Evolutionary conservation across 2,113 vertebrate species (phyloP).

Genomic region (Jacana jacana): DNA sequence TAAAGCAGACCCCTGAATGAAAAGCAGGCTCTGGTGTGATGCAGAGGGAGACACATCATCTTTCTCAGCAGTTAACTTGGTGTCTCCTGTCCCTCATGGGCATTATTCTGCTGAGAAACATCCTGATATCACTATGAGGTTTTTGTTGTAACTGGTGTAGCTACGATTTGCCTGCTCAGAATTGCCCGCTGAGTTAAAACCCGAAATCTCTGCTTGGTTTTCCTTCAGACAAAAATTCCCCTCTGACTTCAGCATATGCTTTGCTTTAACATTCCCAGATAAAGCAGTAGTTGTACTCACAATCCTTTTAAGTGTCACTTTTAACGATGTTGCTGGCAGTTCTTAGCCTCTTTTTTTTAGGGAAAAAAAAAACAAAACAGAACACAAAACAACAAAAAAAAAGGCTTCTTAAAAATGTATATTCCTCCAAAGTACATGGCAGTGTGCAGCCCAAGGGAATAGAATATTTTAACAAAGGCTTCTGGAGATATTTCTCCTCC

Average conservation of each 20-base stretch:
- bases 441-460: not conserved
- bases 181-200: not conserved
- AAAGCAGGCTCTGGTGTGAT: not conserved
- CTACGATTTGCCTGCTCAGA: not conserved
- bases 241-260: slow-evolving; percentile 14
- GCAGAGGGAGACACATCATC: not conserved
- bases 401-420: not conserved
- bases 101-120: not conserved
- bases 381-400: too few relatives aligned
- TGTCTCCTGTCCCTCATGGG: not conserved
- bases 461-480: not conserved
- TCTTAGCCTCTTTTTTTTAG: not conserved
- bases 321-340: not conserved
- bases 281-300: slow-evolving; percentile 1
- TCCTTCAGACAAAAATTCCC: not conserved
- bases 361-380: not conserved
- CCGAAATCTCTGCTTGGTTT: not conserved
- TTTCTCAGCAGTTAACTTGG: not conserved
- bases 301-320: slow-evolving; percentile 21
- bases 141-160: not conserved
- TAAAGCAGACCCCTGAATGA: not conserved
- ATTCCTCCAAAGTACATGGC: not conserved
- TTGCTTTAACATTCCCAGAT: slow-evolving; percentile 39
- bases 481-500: slow-evolving; percentile 7
- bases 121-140: not conserved